Percentiles rank a stretch among this genome's conserved stretches.
These are phyloP conservation scores for Pelusios castaneus DNA, from an alignment of 2,113 vertebrate genomes.

Conservation along the genomic window DNA sequence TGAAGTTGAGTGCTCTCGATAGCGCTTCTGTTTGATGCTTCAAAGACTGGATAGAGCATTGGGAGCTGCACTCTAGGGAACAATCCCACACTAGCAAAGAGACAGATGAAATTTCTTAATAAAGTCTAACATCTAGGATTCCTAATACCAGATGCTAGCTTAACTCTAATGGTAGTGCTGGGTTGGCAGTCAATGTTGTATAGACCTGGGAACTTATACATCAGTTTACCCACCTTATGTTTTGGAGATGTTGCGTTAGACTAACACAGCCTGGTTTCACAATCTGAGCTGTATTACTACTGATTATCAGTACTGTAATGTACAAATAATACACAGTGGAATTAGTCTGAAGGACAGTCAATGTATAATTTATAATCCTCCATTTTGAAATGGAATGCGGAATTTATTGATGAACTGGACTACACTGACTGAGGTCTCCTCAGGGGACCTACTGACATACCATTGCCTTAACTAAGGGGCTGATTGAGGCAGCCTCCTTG, in stretches of 20 bases:
- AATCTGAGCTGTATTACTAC: background rate
- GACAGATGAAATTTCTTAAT: background rate
- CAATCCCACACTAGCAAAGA: background rate
- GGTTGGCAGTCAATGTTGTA: background rate
- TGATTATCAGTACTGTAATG: background rate
- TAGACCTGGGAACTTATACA: background rate
- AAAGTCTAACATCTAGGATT: background rate
- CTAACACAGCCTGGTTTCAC: background rate
- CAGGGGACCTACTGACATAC: background rate
- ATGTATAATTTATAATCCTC: background rate
- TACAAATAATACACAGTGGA: background rate
- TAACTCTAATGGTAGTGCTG: background rate
- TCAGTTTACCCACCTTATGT: background rate
- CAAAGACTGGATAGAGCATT: background rate
- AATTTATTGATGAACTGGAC: background rate
- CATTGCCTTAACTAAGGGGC: background rate
- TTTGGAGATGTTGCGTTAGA: background rate
- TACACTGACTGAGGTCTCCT: background rate
- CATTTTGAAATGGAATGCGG: background rate
- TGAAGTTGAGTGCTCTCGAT: background rate
- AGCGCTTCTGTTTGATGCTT: background rate
- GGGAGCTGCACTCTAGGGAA: rapidly evolving
- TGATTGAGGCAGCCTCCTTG: background rate
- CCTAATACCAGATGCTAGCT: background rate
- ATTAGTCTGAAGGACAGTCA: background rate